A percentile compares a stretch with the other conserved stretches of the same genome.
Conservation (phyloP, 2,797 vertebrate genomes). For the Naso thynnoides region DNA sequence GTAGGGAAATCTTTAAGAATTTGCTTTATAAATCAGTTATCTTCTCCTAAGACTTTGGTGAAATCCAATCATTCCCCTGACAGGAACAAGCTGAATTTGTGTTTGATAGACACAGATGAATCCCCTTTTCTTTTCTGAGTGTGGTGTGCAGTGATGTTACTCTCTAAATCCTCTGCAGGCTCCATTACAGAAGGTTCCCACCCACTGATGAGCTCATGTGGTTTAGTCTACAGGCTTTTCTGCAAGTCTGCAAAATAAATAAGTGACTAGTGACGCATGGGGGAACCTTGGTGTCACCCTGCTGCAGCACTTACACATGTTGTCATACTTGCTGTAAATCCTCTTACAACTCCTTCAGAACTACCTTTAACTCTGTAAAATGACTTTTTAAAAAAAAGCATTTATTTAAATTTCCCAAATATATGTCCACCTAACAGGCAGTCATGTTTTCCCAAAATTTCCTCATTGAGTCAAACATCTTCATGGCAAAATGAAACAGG, state of each 20-base stretch:
- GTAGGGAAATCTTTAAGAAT: neutral
- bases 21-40: neutral
- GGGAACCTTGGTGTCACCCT: conserved; percentile 3
- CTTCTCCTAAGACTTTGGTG: neutral
- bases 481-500: neutral
- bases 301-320: conserved; percentile 15
- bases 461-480: too few relatives aligned
- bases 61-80: neutral
- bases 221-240: conserved; percentile 40
- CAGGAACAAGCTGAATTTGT: neutral
- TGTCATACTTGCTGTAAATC: neutral
- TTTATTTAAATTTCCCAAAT: neutral
- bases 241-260: conserved; percentile 42
- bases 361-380: neutral
- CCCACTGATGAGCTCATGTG: conserved; percentile 48
- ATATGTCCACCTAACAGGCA: neutral
- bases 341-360: conserved; percentile 1
- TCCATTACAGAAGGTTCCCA: conserved; percentile 46
- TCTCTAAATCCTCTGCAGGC: conserved; percentile 42
- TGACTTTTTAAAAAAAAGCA: neutral
- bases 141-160: conserved; percentile 16
- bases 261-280: conserved; percentile 22
- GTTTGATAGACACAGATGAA: conserved; percentile 23
- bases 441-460: too few relatives aligned
- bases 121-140: conserved; percentile 19